Percentiles rank a stretch among this genome's conserved stretches.
Evolutionary conservation across 2,888 invertebrate species (phyloP).

Genomic region (Anoplius nigerrimus): DNA sequence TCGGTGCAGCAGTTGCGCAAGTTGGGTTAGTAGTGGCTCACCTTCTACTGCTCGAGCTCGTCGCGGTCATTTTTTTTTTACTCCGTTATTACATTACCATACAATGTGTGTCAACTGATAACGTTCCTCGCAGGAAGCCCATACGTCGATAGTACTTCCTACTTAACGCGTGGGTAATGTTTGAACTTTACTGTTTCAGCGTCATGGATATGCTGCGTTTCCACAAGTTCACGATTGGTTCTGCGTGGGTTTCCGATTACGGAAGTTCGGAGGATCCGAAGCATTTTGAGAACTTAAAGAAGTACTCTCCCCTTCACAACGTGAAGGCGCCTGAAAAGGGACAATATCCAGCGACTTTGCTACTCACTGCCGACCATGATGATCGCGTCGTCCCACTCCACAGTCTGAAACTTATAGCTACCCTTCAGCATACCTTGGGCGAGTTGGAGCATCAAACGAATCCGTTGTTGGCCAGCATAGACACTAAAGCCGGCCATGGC

Average conservation of each 20-base stretch:
- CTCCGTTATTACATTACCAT: background rate
- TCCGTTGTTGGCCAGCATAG: conserved; percentile 92
- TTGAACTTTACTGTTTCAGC: conserved; percentile 76
- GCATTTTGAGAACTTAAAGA: conserved; percentile 89
- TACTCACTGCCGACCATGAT: conserved; percentile 98
- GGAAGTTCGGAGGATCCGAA: conserved; percentile 91
- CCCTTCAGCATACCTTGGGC: conserved; percentile 87
- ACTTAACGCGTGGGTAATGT: too few relatives aligned
- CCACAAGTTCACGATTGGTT: conserved; percentile 98
- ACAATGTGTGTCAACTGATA: background rate
- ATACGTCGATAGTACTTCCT: background rate
- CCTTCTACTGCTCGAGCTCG: background rate
- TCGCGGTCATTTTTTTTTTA: too few relatives aligned
- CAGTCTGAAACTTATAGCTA: conserved; percentile 95
- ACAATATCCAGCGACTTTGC: conserved; percentile 93
- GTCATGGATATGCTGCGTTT: conserved; percentile 98
- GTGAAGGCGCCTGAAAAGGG: conserved; percentile 79
- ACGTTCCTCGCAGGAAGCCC: background rate
- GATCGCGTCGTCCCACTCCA: conserved; percentile 98
- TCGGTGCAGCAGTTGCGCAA: conserved; percentile 94
- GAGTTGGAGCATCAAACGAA: conserved; percentile 82
- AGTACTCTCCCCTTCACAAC: conserved; percentile 97
- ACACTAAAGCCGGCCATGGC: conserved; percentile 98
- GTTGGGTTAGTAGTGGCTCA: conserved; percentile 85
- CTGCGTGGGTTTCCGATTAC: conserved; percentile 97